Evolutionary conservation across 2,888 invertebrate species (phyloP).

Genomic region (Drosophila multiciliata): DNA sequence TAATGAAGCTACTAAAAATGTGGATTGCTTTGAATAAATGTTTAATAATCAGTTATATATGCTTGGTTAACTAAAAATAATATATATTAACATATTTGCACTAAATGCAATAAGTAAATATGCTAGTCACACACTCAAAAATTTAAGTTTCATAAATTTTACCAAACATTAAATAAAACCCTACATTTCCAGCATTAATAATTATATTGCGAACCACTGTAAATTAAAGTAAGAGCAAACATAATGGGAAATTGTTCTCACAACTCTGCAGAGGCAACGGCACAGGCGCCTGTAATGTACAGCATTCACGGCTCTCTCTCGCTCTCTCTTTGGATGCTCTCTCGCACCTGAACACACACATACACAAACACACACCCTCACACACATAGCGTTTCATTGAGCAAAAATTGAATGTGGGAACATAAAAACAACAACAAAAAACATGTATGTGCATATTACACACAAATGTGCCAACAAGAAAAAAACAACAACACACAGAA

Average conservation of each 20-base stretch:
- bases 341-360: conserved; percentile 45
- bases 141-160: background rate
- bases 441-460: conserved; percentile 30
- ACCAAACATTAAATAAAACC: background rate
- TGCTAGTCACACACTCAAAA: background rate
- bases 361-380: conserved; percentile 7
- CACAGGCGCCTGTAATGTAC: conserved; percentile 28
- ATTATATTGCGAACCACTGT: conserved; percentile 29
- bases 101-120: background rate
- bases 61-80: background rate
- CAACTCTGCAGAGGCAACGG: conserved; percentile 22
- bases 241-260: conserved; percentile 41
- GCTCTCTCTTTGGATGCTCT: conserved; percentile 7
- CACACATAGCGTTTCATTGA: conserved; percentile 63
- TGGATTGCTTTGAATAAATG: background rate
- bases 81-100: background rate
- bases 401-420: conserved; percentile 51
- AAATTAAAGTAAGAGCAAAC: background rate
- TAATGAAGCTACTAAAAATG: background rate
- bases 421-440: conserved; percentile 16
- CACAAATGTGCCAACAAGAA: conserved; percentile 24
- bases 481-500: conserved; percentile 7
- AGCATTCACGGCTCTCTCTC: background rate
- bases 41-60: background rate
- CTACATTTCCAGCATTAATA: background rate